Evolutionary conservation across 1,140 invertebrate genomes (phyloP).

Genomic region (Teleopsis dalmanni): DNA sequence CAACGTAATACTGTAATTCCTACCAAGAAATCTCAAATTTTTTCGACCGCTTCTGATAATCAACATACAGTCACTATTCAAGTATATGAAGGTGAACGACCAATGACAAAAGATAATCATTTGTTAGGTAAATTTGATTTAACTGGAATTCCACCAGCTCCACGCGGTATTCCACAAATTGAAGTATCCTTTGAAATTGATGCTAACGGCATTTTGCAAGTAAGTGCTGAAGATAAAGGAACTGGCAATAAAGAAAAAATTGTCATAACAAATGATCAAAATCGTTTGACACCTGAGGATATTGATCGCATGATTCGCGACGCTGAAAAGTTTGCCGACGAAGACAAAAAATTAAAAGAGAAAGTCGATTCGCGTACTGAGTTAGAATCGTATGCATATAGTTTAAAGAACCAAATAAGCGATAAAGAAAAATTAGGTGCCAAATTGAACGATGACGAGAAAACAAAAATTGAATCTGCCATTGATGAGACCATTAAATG

Average conservation of each 20-base stretch:
- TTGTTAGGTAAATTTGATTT: constrained; percentile 96
- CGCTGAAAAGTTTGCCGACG: constrained; percentile 96
- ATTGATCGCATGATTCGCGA: constrained; percentile 99
- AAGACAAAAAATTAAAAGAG: constrained; percentile 97
- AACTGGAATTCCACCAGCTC: constrained; percentile 95
- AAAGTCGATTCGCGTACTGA: constrained; percentile 91
- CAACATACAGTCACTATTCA: constrained; percentile 99
- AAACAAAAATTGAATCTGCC: constrained; percentile 90
- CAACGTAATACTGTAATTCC: constrained; percentile 97
- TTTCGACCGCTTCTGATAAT: constrained; percentile 98
- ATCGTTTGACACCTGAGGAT: constrained; percentile 91
- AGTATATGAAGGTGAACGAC: constrained; percentile 94
- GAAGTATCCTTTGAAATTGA: constrained; percentile 99
- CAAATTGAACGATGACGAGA: constrained; percentile 86
- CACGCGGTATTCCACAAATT: constrained; percentile 96
- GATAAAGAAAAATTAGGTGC: constrained; percentile 98
- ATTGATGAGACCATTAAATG: constrained; percentile 97
- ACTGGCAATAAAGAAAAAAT: constrained; percentile 98
- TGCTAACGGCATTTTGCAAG: constrained; percentile 94
- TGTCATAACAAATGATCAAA: constrained; percentile 97
- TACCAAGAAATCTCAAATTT: constrained; percentile 99
- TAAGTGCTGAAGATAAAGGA: constrained; percentile 96
- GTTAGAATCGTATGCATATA: constrained; percentile 96
- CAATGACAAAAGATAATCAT: constrained; percentile 99
- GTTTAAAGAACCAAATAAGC: constrained; percentile 92